Evolutionary conservation across 2,888 invertebrate species (phyloP), one percentile per base, ranked within the genome.

Genomic region (Harmothoe impar): DNA sequence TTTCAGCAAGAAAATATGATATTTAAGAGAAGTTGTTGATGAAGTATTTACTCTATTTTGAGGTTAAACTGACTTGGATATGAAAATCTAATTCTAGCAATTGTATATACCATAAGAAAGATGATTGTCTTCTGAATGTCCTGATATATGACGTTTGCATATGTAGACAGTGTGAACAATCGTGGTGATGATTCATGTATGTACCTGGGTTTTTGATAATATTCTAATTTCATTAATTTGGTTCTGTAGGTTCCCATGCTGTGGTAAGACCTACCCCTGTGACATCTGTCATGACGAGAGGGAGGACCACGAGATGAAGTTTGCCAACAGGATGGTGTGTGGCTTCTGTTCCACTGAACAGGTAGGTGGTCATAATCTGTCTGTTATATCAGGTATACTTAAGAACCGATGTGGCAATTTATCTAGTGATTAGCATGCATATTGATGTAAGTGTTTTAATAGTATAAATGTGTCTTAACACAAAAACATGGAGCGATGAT

Each of bases 331-430:
- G 78, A 96, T 96, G 95, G 95, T 96, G 78, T 96, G 96, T 94
- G 96, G 96, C 0, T 96, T 95, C 93, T 96, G 96, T 92, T 95
- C 95, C 90, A 95, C 94, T 91, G 96, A 96, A 93, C 96, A 96
- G 95, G 96, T 96, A 91, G 35, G 90, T 43, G 35, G 62, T 23
- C 17, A 31, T 51, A n/a, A 89, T 89, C 10, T 7, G 43, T 3
- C 43, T 7, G 3, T 43, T 43, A 43, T 35, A n/a, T 29, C 3
- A 43, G 43, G 10, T 43, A 43, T 7, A 43, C 43, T 3, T n/a
- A n/a, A n/a, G 23, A 31, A 25, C 23, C 86, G 20, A 25, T 43
- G 88, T n/a, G n/a, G n/a, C n/a, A n/a, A n/a, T n/a, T n/a, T n/a
- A n/a, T n/a, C n/a, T n/a, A n/a, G n/a, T n/a, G n/a, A n/a, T n/a